phyloP scores from a whole-genome alignment of 1,140 invertebrate genomes.

The Hormaphis cornu region DNA sequence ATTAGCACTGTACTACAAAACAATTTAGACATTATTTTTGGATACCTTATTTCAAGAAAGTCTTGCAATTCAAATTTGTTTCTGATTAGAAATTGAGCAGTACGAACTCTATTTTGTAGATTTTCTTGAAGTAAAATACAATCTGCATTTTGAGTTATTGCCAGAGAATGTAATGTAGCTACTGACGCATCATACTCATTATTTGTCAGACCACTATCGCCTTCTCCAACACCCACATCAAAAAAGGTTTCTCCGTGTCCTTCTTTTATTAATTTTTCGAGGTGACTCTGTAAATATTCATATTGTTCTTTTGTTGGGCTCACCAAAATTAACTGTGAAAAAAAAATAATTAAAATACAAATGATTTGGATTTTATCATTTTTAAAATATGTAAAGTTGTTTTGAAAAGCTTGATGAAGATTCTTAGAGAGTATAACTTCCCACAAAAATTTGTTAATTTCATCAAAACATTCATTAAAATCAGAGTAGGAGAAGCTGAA shows the following conservation, averaged over 20 bases:
- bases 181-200: slow-evolving; percentile 84
- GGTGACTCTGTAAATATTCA: slow-evolving; percentile 63
- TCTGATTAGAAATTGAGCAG: slow-evolving; percentile 78
- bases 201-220: slow-evolving; percentile 64
- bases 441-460: too few species aligned
- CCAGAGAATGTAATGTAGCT: slow-evolving; percentile 77
- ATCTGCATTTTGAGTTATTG: slow-evolving; percentile 71
- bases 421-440: too few species aligned
- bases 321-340: slow-evolving; percentile 62
- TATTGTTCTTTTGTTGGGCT: slow-evolving; percentile 79
- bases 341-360: too few species aligned
- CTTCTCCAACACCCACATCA: slow-evolving; percentile 78
- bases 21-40: not conserved
- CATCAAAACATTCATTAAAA: too few species aligned
- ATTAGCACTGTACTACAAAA: not conserved
- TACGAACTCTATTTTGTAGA: slow-evolving; percentile 53
- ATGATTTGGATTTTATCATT: too few species aligned
- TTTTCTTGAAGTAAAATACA: slow-evolving; percentile 69
- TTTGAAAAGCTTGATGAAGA: too few species aligned
- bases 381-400: too few species aligned
- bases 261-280: slow-evolving; percentile 72
- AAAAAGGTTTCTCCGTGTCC: slow-evolving; percentile 92
- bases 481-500: too few species aligned
- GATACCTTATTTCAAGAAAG: slow-evolving; percentile 94
- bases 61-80: slow-evolving; percentile 68